Conservation (phyloP, 1,140 invertebrate species). For the Megathymus violae region DNA sequence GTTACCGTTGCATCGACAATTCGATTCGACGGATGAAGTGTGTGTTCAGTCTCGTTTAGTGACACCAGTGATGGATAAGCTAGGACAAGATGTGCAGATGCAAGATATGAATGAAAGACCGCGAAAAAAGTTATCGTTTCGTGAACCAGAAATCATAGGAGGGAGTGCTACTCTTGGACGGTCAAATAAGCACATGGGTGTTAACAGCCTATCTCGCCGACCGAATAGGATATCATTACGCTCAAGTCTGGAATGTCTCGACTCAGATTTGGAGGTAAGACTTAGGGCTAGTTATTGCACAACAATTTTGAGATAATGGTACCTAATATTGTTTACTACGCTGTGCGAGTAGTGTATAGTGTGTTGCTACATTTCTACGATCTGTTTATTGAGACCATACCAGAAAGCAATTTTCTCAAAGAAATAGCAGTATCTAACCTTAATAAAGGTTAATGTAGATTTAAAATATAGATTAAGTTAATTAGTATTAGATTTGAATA, state of each 20-base stretch:
- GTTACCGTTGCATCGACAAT: slow-evolving; percentile 52
- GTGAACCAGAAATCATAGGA: slow-evolving; percentile 90
- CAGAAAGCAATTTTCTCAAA: too few relatives aligned
- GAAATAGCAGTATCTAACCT: too few relatives aligned
- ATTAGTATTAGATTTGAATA: too few relatives aligned
- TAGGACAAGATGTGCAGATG: slow-evolving; percentile 65
- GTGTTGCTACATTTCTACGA: too few relatives aligned
- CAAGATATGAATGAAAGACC: slow-evolving; percentile 86
- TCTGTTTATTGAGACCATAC: too few relatives aligned
- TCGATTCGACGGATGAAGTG: slow-evolving; percentile 70
- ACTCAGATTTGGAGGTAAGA: slow-evolving; percentile 75
- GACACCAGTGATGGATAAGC: slow-evolving; percentile 73
- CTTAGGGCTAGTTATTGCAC: slow-evolving; percentile 1
- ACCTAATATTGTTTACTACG: too few relatives aligned
- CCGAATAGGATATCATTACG: slow-evolving; percentile 64
- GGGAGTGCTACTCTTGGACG: slow-evolving; percentile 60
- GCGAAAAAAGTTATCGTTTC: slow-evolving; percentile 93
- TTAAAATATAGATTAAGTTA: too few relatives aligned
- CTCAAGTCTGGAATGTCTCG: slow-evolving; percentile 60
- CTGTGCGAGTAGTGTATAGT: too few relatives aligned
- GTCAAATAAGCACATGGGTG: slow-evolving; percentile 72
- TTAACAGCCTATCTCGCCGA: slow-evolving; percentile 66
- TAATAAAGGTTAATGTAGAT: too few relatives aligned
- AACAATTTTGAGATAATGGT: background rate
- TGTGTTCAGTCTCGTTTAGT: slow-evolving; percentile 71